Evolutionary conservation across 2,888 invertebrate species (phyloP).

Genomic region (Chromoteleia sp.): DNA sequence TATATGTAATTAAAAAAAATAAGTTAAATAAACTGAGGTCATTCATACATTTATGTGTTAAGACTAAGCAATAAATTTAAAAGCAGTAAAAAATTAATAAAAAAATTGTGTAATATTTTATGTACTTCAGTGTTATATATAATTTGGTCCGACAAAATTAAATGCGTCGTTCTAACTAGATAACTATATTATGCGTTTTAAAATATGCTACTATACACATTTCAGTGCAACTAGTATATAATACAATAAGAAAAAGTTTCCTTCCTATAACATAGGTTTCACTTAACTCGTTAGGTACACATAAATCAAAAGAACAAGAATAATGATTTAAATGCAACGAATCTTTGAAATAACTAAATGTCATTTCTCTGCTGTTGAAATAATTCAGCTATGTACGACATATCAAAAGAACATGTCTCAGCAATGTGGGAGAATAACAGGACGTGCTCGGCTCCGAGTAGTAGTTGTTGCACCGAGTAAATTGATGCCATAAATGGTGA

Average conservation of each 20-base stretch:
- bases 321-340: conserved; percentile 34
- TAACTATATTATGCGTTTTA: no score
- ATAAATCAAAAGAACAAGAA: conserved; percentile 42
- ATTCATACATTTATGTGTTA: no score
- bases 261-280: conserved; percentile 16
- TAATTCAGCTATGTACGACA: conserved; percentile 59
- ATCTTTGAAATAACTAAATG: conserved; percentile 50
- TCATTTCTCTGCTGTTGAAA: conserved; percentile 43
- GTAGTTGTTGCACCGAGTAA: conserved; percentile 55
- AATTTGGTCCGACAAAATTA: no score
- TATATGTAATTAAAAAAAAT: no score
- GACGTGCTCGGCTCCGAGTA: conserved; percentile 26
- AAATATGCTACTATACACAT: no score
- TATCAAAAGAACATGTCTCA: conserved; percentile 58
- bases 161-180: no score
- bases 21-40: no score
- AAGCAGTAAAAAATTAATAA: no score
- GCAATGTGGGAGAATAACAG: conserved; percentile 64
- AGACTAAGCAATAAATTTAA: no score
- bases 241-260: conserved; percentile 5
- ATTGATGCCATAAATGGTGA: conserved; percentile 69
- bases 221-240: background rate
- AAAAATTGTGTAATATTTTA: no score
- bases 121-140: no score
- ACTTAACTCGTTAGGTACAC: conserved; percentile 18